A percentile compares a stretch with the other conserved stretches of the same genome.
phyloP scores from a whole-genome alignment of 1,140 invertebrate species.

The Philaenus spumarius region DNA sequence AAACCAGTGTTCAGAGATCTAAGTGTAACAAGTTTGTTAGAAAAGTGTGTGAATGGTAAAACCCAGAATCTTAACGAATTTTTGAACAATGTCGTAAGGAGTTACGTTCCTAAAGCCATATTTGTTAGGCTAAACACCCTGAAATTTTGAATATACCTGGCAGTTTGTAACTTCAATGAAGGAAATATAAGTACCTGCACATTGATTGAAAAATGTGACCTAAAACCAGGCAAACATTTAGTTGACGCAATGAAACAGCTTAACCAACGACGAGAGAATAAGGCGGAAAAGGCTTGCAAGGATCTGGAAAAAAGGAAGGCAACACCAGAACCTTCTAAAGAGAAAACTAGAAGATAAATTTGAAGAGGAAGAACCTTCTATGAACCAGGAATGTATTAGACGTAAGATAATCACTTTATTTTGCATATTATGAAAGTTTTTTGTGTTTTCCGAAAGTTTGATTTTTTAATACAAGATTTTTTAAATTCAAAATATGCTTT shows the following conservation, averaged over 20 bases:
- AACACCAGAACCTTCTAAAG: no score
- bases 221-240: no score
- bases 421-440: no score
- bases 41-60: conserved; percentile 20
- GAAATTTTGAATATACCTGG: background rate
- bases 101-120: conserved; percentile 8
- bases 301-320: background rate
- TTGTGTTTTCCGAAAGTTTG: no score
- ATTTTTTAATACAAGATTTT: no score
- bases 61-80: conserved; percentile 19
- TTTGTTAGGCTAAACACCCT: conserved; percentile 12
- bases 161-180: no score
- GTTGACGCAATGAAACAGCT: no score
- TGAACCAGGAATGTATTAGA: no score
- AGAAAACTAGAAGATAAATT: no score
- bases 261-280: conserved; percentile 4
- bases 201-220: conserved; percentile 4
- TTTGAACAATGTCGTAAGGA: conserved; percentile 18
- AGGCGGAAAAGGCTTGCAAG: conserved; percentile 2
- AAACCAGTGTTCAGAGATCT: conserved; percentile 23
- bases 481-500: no score
- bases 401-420: no score
- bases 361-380: no score
- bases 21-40: conserved; percentile 13
- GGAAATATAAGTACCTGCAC: conserved; percentile 8